Evolutionary conservation across 2,113 vertebrate species (phyloP), one percentile per base, ranked within the genome.

Genomic region (Crotalus helleri): DNA sequence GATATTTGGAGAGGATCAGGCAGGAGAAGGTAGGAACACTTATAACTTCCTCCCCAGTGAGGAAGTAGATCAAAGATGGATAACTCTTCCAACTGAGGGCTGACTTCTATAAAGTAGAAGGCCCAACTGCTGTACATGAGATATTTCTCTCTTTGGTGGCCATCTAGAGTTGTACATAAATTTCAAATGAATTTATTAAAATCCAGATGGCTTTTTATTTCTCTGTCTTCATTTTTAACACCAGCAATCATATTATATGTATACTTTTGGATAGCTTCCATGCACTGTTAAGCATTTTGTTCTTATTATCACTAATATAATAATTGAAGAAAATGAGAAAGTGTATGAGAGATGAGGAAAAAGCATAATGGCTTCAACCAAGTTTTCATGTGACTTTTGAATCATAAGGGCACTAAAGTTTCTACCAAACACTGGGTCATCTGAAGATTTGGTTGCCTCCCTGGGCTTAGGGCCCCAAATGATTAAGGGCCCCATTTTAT

Each of bases 321-420:
- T 33, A 1, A 1, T 4, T 90, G 53, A 94, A 69, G 24, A 44
- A 89, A 89, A 23, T 89, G 91, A 59, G 91, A 95, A 92, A 93
- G 3, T 9, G 85, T 39, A 92, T n/a, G 58, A 69, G 64, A 69
- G 64, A 54, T 33, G 89, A 61, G 46, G 51, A 95, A 88, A 89
- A 92, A 91, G 93, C 51, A 61, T 85, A 90, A 3, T 6, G n/a
- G 46, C 49, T n/a, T 89, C 33, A 85, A 54, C 91, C 51, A 13
- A 0, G 53, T 87, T 93, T 95, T 91, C 94, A 92, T 49, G 58
- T 10, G 57, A 55, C 4, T 90, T 94, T 92, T 90, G 85, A 92
- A 74, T 54, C 61, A 94, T 87, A 86, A 8, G 89, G 55, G 7
- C 23, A 85, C 87, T 53, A 58, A 46, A 69, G 93, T 94, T 33